Percentiles rank a stretch among this genome's conserved stretches.
Evolutionary conservation across 92 coral and sea anemone species (phyloP).

Genomic region (Parazoanthus atlanticus): DNA sequence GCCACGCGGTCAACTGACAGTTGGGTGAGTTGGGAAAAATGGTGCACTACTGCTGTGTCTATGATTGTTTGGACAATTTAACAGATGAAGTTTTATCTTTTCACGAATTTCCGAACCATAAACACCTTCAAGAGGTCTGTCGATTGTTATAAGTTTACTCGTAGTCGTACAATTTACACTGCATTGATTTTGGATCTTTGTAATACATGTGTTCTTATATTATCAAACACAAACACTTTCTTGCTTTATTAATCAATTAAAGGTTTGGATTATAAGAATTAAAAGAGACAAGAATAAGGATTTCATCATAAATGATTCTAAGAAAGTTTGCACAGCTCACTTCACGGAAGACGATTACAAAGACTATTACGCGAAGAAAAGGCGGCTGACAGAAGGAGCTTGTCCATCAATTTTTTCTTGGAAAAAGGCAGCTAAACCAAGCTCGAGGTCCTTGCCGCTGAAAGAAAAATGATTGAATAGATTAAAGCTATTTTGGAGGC

Average conservation of each 20-base stretch:
- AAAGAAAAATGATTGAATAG: conserved; percentile 31
- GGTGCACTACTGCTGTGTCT: conserved; percentile 67
- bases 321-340: conserved; percentile 53
- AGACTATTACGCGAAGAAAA: neutral
- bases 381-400: conserved; percentile 23
- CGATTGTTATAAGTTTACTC: no score
- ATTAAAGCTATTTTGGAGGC: conserved; percentile 37
- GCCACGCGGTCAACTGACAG: no score
- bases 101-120: conserved; percentile 56
- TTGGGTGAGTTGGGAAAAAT: conserved; percentile 1
- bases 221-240: neutral
- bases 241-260: neutral
- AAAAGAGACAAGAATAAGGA: conserved; percentile 57
- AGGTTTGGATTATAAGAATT: conserved; percentile 59
- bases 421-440: conserved; percentile 21
- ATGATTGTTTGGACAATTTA: conserved; percentile 52
- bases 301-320: neutral
- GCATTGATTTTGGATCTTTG: no score
- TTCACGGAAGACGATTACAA: conserved; percentile 41
- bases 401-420: conserved; percentile 41
- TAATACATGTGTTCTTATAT: neutral
- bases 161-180: no score
- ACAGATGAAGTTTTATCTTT: conserved; percentile 50
- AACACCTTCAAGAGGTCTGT: conserved; percentile 33
- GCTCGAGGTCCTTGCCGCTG: neutral